A percentile compares a stretch with the other conserved stretches of the same genome.
These are phyloP conservation scores for Sciurus carolinensis DNA, from an alignment of 2,797 vertebrate genomes.

Conservation along the genomic window DNA sequence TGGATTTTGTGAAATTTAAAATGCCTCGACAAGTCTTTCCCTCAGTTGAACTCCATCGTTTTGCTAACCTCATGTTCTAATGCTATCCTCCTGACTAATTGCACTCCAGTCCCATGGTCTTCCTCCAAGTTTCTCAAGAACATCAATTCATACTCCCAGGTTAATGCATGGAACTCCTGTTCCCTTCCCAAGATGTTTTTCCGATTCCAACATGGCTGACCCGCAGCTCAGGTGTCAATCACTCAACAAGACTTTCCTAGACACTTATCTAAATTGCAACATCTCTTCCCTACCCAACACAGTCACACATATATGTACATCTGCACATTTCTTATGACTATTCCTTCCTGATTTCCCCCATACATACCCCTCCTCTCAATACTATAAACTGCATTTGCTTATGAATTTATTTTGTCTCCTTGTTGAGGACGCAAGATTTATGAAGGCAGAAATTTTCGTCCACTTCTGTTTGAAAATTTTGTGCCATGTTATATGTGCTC, in stretches of 20 bases:
- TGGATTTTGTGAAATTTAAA: not conserved
- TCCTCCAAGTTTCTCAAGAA: not conserved
- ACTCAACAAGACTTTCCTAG: not conserved
- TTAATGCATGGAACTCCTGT: not conserved
- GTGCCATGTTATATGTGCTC: not conserved
- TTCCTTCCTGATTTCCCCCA: not conserved
- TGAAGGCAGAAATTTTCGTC: not conserved
- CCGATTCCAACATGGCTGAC: not conserved
- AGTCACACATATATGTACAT: not conserved
- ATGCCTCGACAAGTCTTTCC: not conserved
- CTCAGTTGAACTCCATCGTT: accelerated
- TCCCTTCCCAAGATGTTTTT: not conserved
- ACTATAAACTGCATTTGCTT: not conserved
- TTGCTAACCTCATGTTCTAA: too few species aligned
- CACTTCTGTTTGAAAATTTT: not conserved
- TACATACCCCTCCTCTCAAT: not conserved
- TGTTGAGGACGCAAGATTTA: not conserved
- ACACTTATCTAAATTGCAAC: not conserved
- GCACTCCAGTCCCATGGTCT: accelerated
- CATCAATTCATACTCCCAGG: not conserved
- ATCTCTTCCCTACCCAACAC: not conserved
- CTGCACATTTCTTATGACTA: not conserved
- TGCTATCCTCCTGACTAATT: too few species aligned
- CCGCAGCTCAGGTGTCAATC: too few species aligned
- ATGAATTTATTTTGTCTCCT: not conserved